Evolutionary conservation across 2,888 invertebrate genomes (phyloP), one percentile per base, ranked within the genome.

Genomic region (Mechanitis messenoides): DNA sequence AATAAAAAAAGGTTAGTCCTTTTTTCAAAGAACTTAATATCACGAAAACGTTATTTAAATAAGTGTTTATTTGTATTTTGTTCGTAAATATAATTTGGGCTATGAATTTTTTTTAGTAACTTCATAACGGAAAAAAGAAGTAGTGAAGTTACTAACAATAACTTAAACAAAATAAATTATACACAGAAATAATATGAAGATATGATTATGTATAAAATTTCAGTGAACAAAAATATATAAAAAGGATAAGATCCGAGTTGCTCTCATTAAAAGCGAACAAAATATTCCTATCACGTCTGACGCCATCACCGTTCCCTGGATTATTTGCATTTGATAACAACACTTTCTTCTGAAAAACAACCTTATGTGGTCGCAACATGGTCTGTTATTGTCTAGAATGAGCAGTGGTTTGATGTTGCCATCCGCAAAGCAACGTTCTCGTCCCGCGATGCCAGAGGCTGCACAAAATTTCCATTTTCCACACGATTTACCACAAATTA

Each of bases 401-500:
- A 33, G 55, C 20, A 33, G 6, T 33, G 56, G 61, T 70, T 61
- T 46, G 64, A 31, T 45, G 45, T 61, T 66, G 60, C 46, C 38
- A 45, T 59, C 60, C 62, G 73, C 69, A 74, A 71, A 71, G 64
- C 68, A 76, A 79, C 74, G 71, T 77, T 82, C 75, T 79, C 61
- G 55, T 66, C 67, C 69, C 69, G 74, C 74, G 80, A 77, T 79
- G 83, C 83, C 80, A 76, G 81, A 76, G 85, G 85, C 82, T 87
- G 89, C 87, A 87, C 87, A 87, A 87, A 89, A 87, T 89, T 89
- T 87, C 87, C 85, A 89, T 88, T 89, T 89, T 89, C 89, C 85
- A 77, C 84, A 74, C 87, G 87, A 89, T 88, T 89, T 87, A 79
- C 85, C 84, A 77, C 87, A 89, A 89, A 89, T 89, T 88, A 89